These are phyloP conservation scores for Quadriops clusia DNA, from an alignment of 2,888 invertebrate genomes.

Conservation along the genomic window DNA sequence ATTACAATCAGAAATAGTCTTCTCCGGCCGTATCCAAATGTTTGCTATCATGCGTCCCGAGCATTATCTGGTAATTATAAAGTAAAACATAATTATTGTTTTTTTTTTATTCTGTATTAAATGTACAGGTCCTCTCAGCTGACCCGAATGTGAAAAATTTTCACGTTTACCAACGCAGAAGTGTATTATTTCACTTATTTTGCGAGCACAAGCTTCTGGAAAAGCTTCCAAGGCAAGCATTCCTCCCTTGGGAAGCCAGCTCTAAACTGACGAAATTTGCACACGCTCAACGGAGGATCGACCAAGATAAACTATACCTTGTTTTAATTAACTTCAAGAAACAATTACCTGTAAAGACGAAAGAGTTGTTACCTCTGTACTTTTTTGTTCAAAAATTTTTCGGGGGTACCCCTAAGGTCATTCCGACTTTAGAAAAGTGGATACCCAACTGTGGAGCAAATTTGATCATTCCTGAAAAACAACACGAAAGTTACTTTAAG, in stretches of 20 bases:
- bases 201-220: slow-evolving; percentile 7
- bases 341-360: slow-evolving; percentile 35
- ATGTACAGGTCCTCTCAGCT: background rate
- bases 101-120: background rate
- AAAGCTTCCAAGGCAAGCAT: slow-evolving; percentile 11
- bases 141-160: slow-evolving; percentile 10
- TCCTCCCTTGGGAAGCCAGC: slow-evolving; percentile 12
- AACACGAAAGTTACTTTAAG: background rate
- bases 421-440: slow-evolving; percentile 54
- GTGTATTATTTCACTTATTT: slow-evolving; percentile 6
- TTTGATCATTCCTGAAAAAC: background rate
- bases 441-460: background rate
- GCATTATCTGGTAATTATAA: slow-evolving; percentile 16
- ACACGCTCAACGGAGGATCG: no score
- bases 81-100: background rate
- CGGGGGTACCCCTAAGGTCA: slow-evolving; percentile 46
- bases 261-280: no score
- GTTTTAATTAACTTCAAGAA: slow-evolving; percentile 53
- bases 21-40: slow-evolving; percentile 32
- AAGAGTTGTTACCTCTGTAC: slow-evolving; percentile 52
- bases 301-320: slow-evolving; percentile 48
- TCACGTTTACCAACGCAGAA: slow-evolving; percentile 7
- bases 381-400: slow-evolving; percentile 58
- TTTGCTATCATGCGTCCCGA: slow-evolving; percentile 15
- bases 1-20: slow-evolving; percentile 44